Percentiles rank a stretch among this genome's conserved stretches.
These are phyloP conservation scores for Sphaeramia orbicularis DNA, from an alignment of 2,797 vertebrate genomes.

Conservation along the genomic window DNA sequence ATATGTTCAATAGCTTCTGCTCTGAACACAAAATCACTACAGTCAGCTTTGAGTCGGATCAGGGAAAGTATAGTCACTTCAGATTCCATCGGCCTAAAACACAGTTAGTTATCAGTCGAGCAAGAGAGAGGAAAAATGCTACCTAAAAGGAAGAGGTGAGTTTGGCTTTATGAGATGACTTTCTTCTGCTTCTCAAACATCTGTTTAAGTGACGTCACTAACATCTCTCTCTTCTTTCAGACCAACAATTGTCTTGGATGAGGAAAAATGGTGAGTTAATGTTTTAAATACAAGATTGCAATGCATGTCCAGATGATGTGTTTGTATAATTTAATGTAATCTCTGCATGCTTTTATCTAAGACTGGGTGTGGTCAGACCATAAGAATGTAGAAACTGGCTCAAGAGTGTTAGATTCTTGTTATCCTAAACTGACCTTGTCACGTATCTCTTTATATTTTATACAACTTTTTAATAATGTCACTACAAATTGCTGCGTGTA, in stretches of 20 bases:
- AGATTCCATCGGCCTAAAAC: slow-evolving; percentile 82
- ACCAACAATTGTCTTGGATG: slow-evolving; percentile 79
- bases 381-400: slow-evolving; percentile 15
- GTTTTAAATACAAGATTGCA: background rate
- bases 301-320: background rate
- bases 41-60: slow-evolving; percentile 72
- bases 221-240: slow-evolving; percentile 72
- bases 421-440: too few species aligned
- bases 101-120: slow-evolving; percentile 61
- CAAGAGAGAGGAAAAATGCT: slow-evolving; percentile 78
- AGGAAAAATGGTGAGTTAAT: slow-evolving; percentile 86
- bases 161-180: slow-evolving; percentile 10
- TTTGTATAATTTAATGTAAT: slow-evolving; percentile 6
- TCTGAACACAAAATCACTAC: slow-evolving; percentile 70
- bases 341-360: slow-evolving; percentile 6
- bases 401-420: background rate
- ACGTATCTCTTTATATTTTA: too few species aligned
- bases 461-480: too few species aligned
- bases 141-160: slow-evolving; percentile 79
- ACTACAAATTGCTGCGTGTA: too few species aligned
- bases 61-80: slow-evolving; percentile 69
- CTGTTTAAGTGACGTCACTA: slow-evolving; percentile 11
- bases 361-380: slow-evolving; percentile 53
- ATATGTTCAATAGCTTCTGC: slow-evolving; percentile 82
- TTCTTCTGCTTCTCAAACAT: background rate